These are phyloP conservation scores for Encarsia formosa DNA, from an alignment of 2,888 invertebrate species.

Conservation along the genomic window DNA sequence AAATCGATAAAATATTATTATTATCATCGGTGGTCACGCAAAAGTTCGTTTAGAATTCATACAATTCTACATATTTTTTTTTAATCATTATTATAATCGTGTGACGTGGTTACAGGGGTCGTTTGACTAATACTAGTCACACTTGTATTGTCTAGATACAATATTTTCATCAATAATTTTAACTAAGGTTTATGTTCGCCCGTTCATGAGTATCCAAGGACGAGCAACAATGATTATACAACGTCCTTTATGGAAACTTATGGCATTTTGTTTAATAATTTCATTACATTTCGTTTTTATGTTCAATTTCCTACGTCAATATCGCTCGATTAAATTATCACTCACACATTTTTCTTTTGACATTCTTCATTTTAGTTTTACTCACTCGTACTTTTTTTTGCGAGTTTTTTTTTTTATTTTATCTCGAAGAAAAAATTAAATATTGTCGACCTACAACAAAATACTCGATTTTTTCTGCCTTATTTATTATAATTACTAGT, in stretches of 20 bases:
- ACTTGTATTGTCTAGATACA: conserved; percentile 31
- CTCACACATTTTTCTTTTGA: background rate
- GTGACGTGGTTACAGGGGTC: conserved; percentile 27
- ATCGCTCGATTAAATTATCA: conserved; percentile 6
- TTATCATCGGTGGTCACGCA: conserved; percentile 20
- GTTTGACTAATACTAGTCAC: conserved; percentile 35
- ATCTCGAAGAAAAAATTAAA: background rate
- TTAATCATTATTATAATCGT: conserved; percentile 23
- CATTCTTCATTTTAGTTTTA: too few species aligned
- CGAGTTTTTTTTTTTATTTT: background rate
- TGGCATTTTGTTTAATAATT: background rate
- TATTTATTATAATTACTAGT: conserved; percentile 2
- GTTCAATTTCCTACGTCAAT: conserved; percentile 5
- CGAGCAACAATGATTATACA: conserved; percentile 6
- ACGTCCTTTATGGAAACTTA: background rate
- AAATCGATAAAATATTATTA: conserved; percentile 11
- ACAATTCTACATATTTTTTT: conserved; percentile 24
- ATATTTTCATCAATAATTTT: conserved; percentile 11
- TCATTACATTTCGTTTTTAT: background rate
- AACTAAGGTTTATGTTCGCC: conserved; percentile 3
- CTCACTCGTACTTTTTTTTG: background rate
- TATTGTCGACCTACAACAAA: conserved; percentile 16
- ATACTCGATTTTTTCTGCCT: conserved; percentile 13
- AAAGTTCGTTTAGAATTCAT: conserved; percentile 22
- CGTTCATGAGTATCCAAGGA: background rate